Percentiles rank a stretch among this genome's conserved stretches.
Evolutionary conservation across 2,888 invertebrate species (phyloP).

Genomic region (Andrena bicolor): DNA sequence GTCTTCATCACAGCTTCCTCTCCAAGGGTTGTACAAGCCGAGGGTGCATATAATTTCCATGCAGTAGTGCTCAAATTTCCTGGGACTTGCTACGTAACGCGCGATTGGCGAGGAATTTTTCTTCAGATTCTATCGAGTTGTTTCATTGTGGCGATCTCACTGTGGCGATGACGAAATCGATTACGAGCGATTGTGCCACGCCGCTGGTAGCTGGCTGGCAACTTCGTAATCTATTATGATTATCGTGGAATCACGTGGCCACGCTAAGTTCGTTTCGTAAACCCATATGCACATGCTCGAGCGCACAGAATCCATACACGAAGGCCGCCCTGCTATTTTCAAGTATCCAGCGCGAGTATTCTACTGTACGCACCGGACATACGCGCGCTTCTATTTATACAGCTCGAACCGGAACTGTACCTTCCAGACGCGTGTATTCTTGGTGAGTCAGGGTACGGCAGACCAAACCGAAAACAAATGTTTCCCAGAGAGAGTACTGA

Average conservation of each 20-base stretch:
- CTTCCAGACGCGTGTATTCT: slow-evolving; percentile 65
- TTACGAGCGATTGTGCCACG: slow-evolving; percentile 44
- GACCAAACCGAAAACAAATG: slow-evolving; percentile 2
- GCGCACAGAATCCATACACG: slow-evolving; percentile 31
- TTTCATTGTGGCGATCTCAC: background rate
- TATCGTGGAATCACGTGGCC: slow-evolving; percentile 50
- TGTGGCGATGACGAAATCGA: slow-evolving; percentile 49
- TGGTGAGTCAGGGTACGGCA: slow-evolving; percentile 1
- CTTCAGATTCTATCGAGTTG: background rate
- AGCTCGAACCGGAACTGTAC: slow-evolving; percentile 75
- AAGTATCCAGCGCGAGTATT: slow-evolving; percentile 48
- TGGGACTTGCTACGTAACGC: too few relatives aligned
- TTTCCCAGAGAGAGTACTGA: background rate
- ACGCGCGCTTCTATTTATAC: slow-evolving; percentile 75
- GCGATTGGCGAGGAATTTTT: slow-evolving; percentile 1
- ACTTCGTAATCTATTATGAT: slow-evolving; percentile 50
- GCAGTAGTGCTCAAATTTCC: too few relatives aligned
- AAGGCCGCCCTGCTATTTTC: slow-evolving; percentile 64
- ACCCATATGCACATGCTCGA: slow-evolving; percentile 3
- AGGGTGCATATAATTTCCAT: too few relatives aligned
- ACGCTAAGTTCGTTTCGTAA: slow-evolving; percentile 4
- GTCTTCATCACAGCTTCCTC: too few relatives aligned
- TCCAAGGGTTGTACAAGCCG: too few relatives aligned
- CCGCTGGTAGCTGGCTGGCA: slow-evolving; percentile 17
- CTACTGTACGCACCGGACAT: slow-evolving; percentile 53